A percentile compares a stretch with the other conserved stretches of the same genome.
phyloP scores from a whole-genome alignment of 2,113 vertebrate genomes.

The Bufo gargarizans region DNA sequence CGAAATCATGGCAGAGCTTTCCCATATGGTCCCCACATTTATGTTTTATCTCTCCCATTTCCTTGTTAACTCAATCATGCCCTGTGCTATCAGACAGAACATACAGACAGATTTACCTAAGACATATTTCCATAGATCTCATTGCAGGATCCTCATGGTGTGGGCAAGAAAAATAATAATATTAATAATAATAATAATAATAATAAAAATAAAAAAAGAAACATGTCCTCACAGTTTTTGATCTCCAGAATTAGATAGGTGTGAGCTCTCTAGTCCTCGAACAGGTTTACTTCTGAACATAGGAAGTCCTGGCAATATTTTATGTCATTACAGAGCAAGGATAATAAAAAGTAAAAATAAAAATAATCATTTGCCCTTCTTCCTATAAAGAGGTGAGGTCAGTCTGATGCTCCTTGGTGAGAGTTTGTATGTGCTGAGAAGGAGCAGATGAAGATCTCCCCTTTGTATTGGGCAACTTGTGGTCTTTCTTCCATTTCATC shows the following conservation, averaged over 20 bases:
- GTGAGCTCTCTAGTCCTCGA: conserved; percentile 49
- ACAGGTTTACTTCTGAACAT: conserved; percentile 63
- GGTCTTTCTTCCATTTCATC: conserved; percentile 99
- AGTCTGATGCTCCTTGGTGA: conserved; percentile 93
- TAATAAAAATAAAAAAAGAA: not conserved
- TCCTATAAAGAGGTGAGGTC: conserved; percentile 94
- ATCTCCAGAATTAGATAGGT: conserved; percentile 26
- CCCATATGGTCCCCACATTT: conserved; percentile 54
- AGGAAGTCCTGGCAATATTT: conserved; percentile 77
- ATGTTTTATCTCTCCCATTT: conserved; percentile 43
- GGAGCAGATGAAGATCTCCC: conserved; percentile 87
- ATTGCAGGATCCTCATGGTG: conserved; percentile 27
- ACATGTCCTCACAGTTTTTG: conserved; percentile 23
- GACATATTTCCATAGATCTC: conserved; percentile 43
- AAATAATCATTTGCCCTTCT: conserved; percentile 62
- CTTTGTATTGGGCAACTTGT: conserved; percentile 99
- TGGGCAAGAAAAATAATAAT: not conserved
- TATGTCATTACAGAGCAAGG: conserved; percentile 70
- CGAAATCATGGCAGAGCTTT: conserved; percentile 13
- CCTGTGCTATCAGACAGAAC: conserved; percentile 40
- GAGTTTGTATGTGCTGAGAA: conserved; percentile 86
- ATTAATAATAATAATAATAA: not conserved
- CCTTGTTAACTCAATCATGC: conserved; percentile 43
- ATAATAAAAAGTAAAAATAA: conserved; percentile 67
- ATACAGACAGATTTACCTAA: conserved; percentile 53